Conservation (phyloP, 37 sponge, comb jelly and placozoan species). For the Dysidea cf. avara region DNA sequence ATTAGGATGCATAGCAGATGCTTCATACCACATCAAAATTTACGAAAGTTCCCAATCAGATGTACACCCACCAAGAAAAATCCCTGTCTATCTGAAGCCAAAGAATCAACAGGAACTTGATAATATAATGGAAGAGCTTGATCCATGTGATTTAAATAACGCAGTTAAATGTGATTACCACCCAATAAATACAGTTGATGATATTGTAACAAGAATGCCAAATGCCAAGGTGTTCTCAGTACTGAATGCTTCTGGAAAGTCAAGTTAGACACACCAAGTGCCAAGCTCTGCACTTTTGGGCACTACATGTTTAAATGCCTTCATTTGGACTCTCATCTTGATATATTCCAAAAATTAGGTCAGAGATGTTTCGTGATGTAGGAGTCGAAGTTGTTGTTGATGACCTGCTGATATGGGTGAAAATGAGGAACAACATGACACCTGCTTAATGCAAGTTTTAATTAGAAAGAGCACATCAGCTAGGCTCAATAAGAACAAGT, state of each 20-base stretch:
- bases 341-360: no score
- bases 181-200: slow-evolving; percentile 46
- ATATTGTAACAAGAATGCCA: no score
- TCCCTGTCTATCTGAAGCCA: slow-evolving; percentile 20
- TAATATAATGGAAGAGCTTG: slow-evolving; percentile 27
- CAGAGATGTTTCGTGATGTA: no score
- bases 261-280: no score
- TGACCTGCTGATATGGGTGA: no score
- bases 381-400: no score
- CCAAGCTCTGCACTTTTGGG: no score
- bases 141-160: slow-evolving; percentile 46
- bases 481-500: slow-evolving; percentile 32
- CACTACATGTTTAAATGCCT: slow-evolving; percentile 40
- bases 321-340: slow-evolving; percentile 27
- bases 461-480: not conserved
- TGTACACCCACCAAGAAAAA: slow-evolving; percentile 21
- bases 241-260: no score
- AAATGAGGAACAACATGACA: no score
- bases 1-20: slow-evolving; percentile 16
- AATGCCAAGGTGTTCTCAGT: no score
- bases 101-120: slow-evolving; percentile 34
- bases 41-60: slow-evolving; percentile 1
- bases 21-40: slow-evolving; percentile 2
- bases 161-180: slow-evolving; percentile 36
- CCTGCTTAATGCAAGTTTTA: no score